Base-by-base conservation (phyloP, 2,797 vertebrate species). In the Muraenolepis orangiensis region DNA sequence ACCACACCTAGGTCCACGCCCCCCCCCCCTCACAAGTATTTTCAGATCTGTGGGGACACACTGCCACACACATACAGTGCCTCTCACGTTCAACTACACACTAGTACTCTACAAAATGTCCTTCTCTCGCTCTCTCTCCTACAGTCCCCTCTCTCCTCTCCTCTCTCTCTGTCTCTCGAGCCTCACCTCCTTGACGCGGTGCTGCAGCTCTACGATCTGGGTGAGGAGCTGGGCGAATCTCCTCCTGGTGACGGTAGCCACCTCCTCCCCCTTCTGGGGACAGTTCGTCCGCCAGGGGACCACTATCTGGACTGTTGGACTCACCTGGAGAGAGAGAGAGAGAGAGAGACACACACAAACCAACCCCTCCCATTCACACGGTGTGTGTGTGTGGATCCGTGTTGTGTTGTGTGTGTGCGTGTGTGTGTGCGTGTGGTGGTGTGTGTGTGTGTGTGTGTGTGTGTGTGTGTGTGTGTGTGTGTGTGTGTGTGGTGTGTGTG, bases 181-280 rank as follows among this genome's bases (percentile, higher is more conserved):
- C 51, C 66, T 71, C 82, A 97, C 98, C 91, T 99, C 96, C 92
- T 96, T 99, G 74, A 98, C 92, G 79, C 96, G 91, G 84, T 97
- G 96, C 12, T 98, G 97, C 73, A 99, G 94, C 78, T 97, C 95
- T 0, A 99, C 96, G 2, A 99, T 97, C 88, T 99, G 96, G 26
- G 96, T 95, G 70, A 99, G 91, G 74, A 99, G 92, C 78, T 96
- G 95, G 11, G 98, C 94, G 57, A n/a, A 99, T 98, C 86, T 99
- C 97, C 85, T 99, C 98, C 90, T 99, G 98, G 85, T 98, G 97
- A n/a, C 90, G 89, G 75, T n/a, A 96, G 81, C n/a, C 80, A 98
- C 82, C 79, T 97, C 96, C 74, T 98, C 95, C 36, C 94, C 98
- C 91, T 98, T 99, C 75, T 91, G 93, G 10, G n/a, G 96, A 93